Base-by-base conservation (phyloP, 53 echinoderm and acorn worm genomes). In the Astropecten irregularis region DNA sequence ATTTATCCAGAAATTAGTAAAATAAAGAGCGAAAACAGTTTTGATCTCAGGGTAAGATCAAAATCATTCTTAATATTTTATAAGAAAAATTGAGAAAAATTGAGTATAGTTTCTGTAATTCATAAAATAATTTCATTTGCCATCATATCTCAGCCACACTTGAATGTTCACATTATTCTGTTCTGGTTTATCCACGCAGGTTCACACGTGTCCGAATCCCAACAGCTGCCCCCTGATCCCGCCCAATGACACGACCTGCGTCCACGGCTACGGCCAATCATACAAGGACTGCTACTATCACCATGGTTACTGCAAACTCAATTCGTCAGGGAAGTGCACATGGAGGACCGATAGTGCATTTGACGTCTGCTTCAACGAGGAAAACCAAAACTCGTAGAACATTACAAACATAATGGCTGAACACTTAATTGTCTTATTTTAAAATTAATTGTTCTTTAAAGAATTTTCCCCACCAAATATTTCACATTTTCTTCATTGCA, bases 251-350 rank as follows among this genome's bases (percentile, higher is more conserved):
- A 79, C 16, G 16, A 79, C 79, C 61, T 79, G 79, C 61, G 22
- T 60, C 30, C 79, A 79, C 18, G 79, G 79, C 40, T 61, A 79
- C 79, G 31, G 62, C 32, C 48, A 62, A 10, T 56, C 79, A 32
- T 28, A 79, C 30, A 11, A 79, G 46, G 79, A 79, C 22, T 79
- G 62, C 49, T 79, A 79, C 48, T 79, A 61, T 34, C 46, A 62
- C 46, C 61, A 79, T 46, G 63, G 79, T 46, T 76, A 58, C 76
- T 76, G 76, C 30, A 55, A 15, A 14, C 38, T 58, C 21, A 57
- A 56, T 40, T 34, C 58, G 18, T 13, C 26, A 9, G 76, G 76
- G 21, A 58, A 37, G 35, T 76, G 76, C 18, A 40, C 22, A 2
- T 76, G 76, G 76, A 57, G 58, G 76, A 76, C 28, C 9, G n/a